phyloP scores from a whole-genome alignment of 2,888 invertebrate genomes.

The Calameuta idolon region DNA sequence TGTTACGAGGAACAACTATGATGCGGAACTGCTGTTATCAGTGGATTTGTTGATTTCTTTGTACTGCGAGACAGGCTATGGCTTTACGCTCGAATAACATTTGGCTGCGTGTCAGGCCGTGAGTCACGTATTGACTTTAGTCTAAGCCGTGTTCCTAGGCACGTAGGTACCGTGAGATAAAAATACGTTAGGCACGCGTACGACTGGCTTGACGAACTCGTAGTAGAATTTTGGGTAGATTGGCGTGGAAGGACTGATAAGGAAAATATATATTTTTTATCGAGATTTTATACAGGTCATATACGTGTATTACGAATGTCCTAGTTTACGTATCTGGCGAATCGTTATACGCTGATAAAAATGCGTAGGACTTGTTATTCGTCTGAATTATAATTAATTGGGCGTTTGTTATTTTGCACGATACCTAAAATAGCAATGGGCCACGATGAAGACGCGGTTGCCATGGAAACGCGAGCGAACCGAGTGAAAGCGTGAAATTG shows the following conservation, averaged over 20 bases:
- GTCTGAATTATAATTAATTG: not conserved
- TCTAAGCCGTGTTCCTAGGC: not conserved
- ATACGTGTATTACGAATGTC: not conserved
- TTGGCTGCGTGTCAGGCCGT: not conserved
- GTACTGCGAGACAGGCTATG: not conserved
- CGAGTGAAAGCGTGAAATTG: not conserved
- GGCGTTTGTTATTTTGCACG: not conserved
- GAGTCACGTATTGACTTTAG: not conserved
- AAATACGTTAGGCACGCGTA: not conserved
- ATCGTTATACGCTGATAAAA: not conserved
- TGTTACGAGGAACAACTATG: not conserved
- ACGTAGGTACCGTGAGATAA: not conserved
- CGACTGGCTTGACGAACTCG: not conserved
- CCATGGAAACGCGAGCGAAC: not conserved
- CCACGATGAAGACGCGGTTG: not conserved
- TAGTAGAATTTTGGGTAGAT: not conserved
- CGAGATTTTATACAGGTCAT: accelerated
- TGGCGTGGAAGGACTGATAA: not conserved
- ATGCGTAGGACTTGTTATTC: not conserved
- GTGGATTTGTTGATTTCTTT: not conserved
- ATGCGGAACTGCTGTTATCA: not conserved
- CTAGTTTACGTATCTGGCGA: not conserved
- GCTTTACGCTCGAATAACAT: not conserved
- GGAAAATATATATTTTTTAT: not conserved
- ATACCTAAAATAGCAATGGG: not conserved